These are phyloP conservation scores for Ammodytes dubius DNA, from an alignment of 2,113 vertebrate genomes.

Conservation along the genomic window DNA sequence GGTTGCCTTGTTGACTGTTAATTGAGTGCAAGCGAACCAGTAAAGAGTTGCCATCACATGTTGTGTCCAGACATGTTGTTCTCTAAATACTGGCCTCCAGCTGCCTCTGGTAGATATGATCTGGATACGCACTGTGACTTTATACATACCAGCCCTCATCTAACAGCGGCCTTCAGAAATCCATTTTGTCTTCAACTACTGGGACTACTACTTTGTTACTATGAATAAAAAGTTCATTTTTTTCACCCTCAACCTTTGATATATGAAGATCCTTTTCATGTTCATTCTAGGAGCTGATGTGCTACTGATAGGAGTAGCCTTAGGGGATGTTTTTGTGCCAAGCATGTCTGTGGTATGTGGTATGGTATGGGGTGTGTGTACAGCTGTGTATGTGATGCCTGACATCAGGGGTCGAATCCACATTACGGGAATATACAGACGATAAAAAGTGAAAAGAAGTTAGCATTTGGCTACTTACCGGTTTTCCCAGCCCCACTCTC, in stretches of 20 bases:
- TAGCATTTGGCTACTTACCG: conserved; percentile 80
- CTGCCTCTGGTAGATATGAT: conserved; percentile 34
- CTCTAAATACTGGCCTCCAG: conserved; percentile 7
- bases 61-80: conserved; percentile 38
- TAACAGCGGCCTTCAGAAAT: conserved; percentile 3
- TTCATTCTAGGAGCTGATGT: not conserved
- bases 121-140: conserved; percentile 13
- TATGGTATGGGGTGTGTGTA: not conserved
- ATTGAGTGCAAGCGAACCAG: no score
- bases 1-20: not conserved
- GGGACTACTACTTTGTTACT: not conserved
- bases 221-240: not conserved
- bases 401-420: not conserved
- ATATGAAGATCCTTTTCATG: not conserved
- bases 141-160: conserved; percentile 33
- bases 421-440: not conserved
- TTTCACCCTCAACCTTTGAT: not conserved
- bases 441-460: not conserved
- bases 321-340: not conserved
- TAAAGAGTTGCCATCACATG: conserved; percentile 9
- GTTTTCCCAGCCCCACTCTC: conserved; percentile 99
- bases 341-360: not conserved
- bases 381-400: not conserved
- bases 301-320: not conserved
- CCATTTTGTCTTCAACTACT: conserved; percentile 39